These are phyloP conservation scores for Bettongia penicillata DNA, from an alignment of 2,113 vertebrate species.

Conservation along the genomic window DNA sequence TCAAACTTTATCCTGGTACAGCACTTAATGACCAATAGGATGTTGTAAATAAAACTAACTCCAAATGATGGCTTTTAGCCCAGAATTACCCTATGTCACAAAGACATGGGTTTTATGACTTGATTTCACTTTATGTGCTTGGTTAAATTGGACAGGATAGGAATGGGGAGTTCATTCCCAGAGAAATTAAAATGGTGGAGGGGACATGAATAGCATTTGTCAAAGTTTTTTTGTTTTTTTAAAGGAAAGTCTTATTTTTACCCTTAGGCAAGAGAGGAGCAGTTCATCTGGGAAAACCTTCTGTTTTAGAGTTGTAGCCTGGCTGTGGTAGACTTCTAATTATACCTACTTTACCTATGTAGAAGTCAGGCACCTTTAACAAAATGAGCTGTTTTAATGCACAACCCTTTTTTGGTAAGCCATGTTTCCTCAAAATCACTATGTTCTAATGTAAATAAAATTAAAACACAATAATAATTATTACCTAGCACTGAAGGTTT, in stretches of 20 bases:
- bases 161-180: background rate
- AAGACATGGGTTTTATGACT: background rate
- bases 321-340: background rate
- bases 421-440: background rate
- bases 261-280: background rate
- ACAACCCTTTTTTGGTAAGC: background rate
- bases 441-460: background rate
- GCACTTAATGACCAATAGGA: background rate
- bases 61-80: background rate
- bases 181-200: background rate
- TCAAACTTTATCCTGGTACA: background rate
- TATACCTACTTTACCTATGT: background rate
- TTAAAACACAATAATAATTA: background rate
- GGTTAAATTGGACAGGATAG: background rate
- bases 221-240: background rate
- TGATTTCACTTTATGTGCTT: background rate
- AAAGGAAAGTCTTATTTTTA: background rate
- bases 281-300: background rate
- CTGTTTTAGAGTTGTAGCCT: background rate
- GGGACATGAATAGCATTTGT: background rate
- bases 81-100: background rate
- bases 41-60: background rate
- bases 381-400: background rate
- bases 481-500: background rate
- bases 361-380: background rate